Percentiles rank a stretch among this genome's conserved stretches.
Evolutionary conservation across 64 coral and sea anemone genomes (phyloP).

Genomic region (Anthopleura sola): DNA sequence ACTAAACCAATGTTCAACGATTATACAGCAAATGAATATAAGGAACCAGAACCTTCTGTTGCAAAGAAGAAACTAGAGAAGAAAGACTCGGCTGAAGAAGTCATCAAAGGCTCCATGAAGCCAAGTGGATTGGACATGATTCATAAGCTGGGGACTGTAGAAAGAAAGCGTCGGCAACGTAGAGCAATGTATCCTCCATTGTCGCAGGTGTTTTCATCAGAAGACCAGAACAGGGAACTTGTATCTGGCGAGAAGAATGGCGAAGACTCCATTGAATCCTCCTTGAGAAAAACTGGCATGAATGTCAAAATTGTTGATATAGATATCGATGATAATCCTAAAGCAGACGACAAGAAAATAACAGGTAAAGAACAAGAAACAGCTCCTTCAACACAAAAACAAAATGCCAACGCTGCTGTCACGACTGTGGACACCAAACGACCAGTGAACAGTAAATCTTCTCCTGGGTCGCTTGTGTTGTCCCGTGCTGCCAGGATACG

Average conservation of each 20-base stretch:
- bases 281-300: conserved; percentile 17
- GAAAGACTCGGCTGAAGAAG: neutral
- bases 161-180: conserved; percentile 36
- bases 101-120: neutral
- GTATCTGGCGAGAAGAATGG: neutral
- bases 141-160: conserved; percentile 50
- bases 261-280: neutral
- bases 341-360: conserved; percentile 24
- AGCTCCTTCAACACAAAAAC: neutral
- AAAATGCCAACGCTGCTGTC: neutral
- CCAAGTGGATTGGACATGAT: conserved; percentile 13
- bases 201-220: conserved; percentile 62
- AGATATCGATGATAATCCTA: conserved; percentile 40
- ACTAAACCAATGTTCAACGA: neutral
- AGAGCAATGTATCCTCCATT: conserved; percentile 90
- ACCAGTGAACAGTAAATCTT: neutral
- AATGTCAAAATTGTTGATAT: conserved; percentile 71
- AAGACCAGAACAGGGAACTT: conserved; percentile 22
- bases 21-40: neutral
- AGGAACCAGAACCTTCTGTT: neutral
- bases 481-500: conserved; percentile 60
- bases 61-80: neutral
- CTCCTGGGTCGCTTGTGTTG: conserved; percentile 47
- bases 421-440: neutral
- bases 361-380: conserved; percentile 1